phyloP scores from a whole-genome alignment of 2,888 invertebrate genomes.

The Archaeoteleia sp. region DNA sequence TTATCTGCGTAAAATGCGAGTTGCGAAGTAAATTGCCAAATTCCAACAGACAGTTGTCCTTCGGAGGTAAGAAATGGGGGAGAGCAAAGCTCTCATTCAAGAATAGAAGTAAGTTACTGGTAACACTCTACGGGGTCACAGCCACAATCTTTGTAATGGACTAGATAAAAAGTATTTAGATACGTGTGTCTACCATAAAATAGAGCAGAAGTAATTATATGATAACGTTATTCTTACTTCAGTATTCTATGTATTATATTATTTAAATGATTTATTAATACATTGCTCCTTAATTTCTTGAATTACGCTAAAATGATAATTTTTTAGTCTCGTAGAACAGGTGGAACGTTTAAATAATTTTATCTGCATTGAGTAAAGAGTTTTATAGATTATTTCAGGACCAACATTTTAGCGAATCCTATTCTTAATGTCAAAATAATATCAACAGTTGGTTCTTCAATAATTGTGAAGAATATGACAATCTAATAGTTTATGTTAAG shows the following conservation, averaged over 20 bases:
- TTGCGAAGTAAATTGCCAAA: conserved; percentile 35
- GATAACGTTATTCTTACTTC: not conserved
- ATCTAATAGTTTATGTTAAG: too few species aligned
- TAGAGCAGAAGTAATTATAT: conserved; percentile 18
- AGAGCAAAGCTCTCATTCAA: conserved; percentile 35
- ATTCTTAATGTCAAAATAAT: too few species aligned
- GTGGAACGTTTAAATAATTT: too few species aligned
- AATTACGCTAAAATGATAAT: too few species aligned
- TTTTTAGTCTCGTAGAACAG: too few species aligned
- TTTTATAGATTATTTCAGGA: too few species aligned
- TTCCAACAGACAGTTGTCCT: conserved; percentile 1
- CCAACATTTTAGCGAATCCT: too few species aligned
- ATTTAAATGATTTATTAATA: too few species aligned
- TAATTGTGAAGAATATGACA: too few species aligned
- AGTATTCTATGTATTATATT: conserved; percentile 17
- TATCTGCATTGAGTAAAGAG: too few species aligned
- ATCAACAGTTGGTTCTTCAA: too few species aligned
- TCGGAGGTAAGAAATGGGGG: conserved; percentile 11
- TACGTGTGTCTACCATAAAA: conserved; percentile 29
- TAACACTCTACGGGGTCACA: conserved; percentile 53
- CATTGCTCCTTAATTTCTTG: too few species aligned
- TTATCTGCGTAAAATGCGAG: conserved; percentile 40
- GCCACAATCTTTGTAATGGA: conserved; percentile 73
- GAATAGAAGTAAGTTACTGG: conserved; percentile 53
- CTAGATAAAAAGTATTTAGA: conserved; percentile 68